phyloP scores from a whole-genome alignment of 2,113 vertebrate species.

The Excalfactoria chinensis region DNA sequence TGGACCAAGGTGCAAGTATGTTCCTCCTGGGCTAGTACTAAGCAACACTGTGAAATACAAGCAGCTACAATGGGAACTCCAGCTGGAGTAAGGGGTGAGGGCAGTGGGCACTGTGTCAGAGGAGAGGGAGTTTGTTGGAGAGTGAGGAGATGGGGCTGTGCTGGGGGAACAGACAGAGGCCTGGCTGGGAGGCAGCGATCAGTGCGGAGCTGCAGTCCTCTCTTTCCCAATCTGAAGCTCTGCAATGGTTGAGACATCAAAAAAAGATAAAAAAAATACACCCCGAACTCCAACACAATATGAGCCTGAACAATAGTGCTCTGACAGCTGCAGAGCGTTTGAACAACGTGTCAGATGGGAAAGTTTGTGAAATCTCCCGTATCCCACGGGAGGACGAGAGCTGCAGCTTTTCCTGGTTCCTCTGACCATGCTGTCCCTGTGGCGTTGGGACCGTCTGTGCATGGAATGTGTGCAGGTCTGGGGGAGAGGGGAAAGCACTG shows the following conservation, averaged over 20 bases:
- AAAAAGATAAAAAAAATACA: not conserved
- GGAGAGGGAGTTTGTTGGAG: not conserved
- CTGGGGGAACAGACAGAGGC: slow-evolving; percentile 12
- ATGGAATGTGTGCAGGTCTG: not conserved
- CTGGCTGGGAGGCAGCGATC: not conserved
- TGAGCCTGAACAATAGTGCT: not conserved
- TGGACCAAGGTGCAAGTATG: not conserved
- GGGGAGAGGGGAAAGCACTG: not conserved
- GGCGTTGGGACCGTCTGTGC: rapidly evolving
- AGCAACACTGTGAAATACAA: not conserved
- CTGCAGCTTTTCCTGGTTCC: slow-evolving; percentile 15
- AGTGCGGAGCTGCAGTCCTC: not conserved
- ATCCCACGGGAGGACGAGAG: not conserved
- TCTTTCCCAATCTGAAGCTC: not conserved
- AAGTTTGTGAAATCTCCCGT: not conserved
- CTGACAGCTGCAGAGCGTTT: slow-evolving; percentile 49
- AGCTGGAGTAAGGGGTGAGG: not conserved
- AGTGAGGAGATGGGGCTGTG: not conserved
- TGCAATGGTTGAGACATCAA: not conserved
- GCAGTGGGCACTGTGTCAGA: not conserved
- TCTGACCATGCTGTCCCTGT: not conserved
- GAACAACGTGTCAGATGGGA: not conserved
- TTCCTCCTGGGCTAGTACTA: rapidly evolving
- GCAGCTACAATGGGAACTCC: not conserved
- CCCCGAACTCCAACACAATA: not conserved